Evolutionary conservation across 1,140 invertebrate species (phyloP), one percentile per base, ranked within the genome.

Genomic region (Drosophila insularis): DNA sequence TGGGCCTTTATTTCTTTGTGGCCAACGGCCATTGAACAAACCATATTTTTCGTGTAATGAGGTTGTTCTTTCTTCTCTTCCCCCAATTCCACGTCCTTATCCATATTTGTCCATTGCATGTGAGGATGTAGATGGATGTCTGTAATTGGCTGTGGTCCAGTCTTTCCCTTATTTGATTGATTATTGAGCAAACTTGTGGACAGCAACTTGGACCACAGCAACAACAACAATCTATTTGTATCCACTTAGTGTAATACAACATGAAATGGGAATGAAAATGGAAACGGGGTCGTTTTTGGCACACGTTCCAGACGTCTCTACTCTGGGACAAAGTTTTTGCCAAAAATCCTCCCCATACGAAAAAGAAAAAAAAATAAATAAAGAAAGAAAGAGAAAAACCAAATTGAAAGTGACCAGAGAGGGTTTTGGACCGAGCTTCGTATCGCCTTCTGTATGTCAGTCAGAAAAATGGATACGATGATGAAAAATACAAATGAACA

Each of bases 151-250:
- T 70, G 54, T 17, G 14, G 53, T 37, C 54, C 55, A 63, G 58
- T 55, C 55, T 14, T 60, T 53, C 65, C 39, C 70, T 61, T 43
- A 32, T 81, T 91, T 91, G 89, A 91, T 91, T 91, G 89, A 91
- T 91, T 91, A 91, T 91, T 77, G 74, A 70, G 82, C 78, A 71
- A 89, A 91, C 74, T 78, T 91, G 89, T 72, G 85, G 89, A 91
- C 89, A 91, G 89, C 75, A 76, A 61, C 54, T 75, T 61, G 79
- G 68, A 61, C 58, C 63, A 50, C 43, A 21, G 11, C 43, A 50
- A 43, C 1, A 43, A 43, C n/a, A 73, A 40, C 81, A 90, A 89
- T 90, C 89, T 90, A 81, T 89, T 90, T 90, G 77, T 81, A 84
- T 89, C 84, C 89, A 89, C 81, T 90, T 89, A 90, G 79, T 89